Evolutionary conservation across 2,888 invertebrate genomes (phyloP).

Genomic region (Trichogramma evanescens): DNA sequence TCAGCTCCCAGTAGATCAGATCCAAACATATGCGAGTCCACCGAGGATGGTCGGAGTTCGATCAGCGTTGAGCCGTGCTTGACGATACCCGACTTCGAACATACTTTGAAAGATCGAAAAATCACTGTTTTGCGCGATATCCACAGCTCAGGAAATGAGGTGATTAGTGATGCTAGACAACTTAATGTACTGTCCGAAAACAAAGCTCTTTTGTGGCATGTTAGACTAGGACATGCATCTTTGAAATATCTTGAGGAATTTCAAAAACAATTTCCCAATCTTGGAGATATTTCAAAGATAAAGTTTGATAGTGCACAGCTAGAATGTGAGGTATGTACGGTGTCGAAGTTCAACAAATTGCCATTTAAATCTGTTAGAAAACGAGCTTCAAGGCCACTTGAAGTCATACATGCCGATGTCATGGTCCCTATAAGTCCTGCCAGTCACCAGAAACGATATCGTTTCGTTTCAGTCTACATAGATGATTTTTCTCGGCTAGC

Average conservation of each 20-base stretch:
- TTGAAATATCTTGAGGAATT: conserved; percentile 22
- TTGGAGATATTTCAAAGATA: conserved; percentile 15
- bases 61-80: no score
- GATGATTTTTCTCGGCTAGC: conserved; percentile 26
- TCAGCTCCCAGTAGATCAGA: no score
- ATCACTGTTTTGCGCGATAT: no score
- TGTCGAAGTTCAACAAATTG: conserved; percentile 25
- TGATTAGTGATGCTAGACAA: conserved; percentile 6
- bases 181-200: conserved; percentile 13
- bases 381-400: conserved; percentile 20
- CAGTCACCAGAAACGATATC: conserved; percentile 17
- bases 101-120: no score
- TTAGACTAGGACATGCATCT: conserved; percentile 23
- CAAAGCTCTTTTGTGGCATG: conserved; percentile 25
- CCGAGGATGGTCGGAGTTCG: no score
- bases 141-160: background rate
- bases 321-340: conserved; percentile 25
- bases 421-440: conserved; percentile 21
- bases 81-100: no score
- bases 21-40: no score
- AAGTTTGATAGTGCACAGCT: conserved; percentile 22
- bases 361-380: conserved; percentile 19
- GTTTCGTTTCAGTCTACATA: conserved; percentile 19
- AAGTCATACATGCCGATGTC: conserved; percentile 23
- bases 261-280: conserved; percentile 21